These are phyloP conservation scores for Theocolax elegans DNA, from an alignment of 1,140 invertebrate species.

Conservation along the genomic window DNA sequence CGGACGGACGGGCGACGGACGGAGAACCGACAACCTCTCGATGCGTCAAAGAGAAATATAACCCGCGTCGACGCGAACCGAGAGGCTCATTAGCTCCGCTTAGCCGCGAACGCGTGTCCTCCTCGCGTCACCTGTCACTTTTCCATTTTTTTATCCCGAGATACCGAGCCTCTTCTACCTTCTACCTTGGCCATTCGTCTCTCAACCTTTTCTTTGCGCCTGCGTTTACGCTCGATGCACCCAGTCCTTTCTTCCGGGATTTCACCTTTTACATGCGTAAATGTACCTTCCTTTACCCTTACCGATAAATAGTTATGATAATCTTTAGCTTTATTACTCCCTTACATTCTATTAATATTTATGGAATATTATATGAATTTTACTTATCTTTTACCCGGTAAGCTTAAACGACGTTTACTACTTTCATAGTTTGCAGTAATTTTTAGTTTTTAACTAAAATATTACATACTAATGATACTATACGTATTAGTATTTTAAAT, in stretches of 20 bases:
- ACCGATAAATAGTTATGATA: too few relatives aligned
- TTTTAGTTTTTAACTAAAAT: too few relatives aligned
- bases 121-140: slow-evolving; percentile 43
- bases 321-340: too few relatives aligned
- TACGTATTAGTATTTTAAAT: too few relatives aligned
- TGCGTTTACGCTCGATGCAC: neutral
- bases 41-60: slow-evolving; percentile 69
- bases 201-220: neutral
- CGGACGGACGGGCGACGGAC: slow-evolving; percentile 21
- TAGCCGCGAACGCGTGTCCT: slow-evolving; percentile 59
- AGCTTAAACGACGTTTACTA: too few relatives aligned
- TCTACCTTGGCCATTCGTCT: neutral
- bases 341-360: too few relatives aligned
- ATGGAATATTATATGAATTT: too few relatives aligned
- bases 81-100: slow-evolving; percentile 66
- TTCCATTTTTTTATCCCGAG: slow-evolving; percentile 34
- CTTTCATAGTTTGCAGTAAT: too few relatives aligned
- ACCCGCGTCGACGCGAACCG: slow-evolving; percentile 60
- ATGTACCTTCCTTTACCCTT: too few relatives aligned
- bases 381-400: too few relatives aligned
- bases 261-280: neutral
- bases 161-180: neutral
- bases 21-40: slow-evolving; percentile 61
- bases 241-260: neutral
- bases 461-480: too few relatives aligned